phyloP scores from a whole-genome alignment of 1,140 invertebrate species.

The Rhagoletis pomonella region DNA sequence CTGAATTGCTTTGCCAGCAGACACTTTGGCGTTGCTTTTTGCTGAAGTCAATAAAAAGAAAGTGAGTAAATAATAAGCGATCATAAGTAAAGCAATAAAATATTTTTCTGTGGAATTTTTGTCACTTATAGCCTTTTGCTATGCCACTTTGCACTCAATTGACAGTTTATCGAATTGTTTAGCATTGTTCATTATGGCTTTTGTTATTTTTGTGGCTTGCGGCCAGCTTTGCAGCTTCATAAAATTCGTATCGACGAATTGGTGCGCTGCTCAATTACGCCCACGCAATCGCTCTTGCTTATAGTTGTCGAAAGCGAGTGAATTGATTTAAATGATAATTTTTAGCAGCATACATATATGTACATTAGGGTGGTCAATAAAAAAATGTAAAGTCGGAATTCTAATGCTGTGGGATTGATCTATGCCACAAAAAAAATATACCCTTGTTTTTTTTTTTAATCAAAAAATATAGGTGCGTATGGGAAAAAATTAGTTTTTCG shows the following conservation, averaged over 20 bases:
- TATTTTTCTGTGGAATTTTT: conserved; percentile 35
- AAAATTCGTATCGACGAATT: neutral
- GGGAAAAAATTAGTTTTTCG: too few relatives aligned
- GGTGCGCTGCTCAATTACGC: neutral
- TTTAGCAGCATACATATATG: too few relatives aligned
- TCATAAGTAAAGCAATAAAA: neutral
- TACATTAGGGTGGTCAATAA: too few relatives aligned
- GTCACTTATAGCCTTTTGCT: conserved; percentile 33
- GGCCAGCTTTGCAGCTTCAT: neutral
- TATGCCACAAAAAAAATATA: too few relatives aligned
- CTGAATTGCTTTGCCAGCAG: neutral
- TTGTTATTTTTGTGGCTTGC: neutral
- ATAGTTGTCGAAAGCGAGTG: neutral
- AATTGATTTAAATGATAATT: too few relatives aligned
- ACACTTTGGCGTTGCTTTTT: conserved; percentile 39
- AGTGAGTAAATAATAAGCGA: neutral
- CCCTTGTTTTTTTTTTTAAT: too few relatives aligned
- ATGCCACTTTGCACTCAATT: conserved; percentile 43
- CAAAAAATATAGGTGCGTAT: too few relatives aligned
- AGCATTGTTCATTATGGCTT: neutral
- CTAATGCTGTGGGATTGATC: too few relatives aligned
- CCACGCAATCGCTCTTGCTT: neutral
- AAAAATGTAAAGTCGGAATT: too few relatives aligned
- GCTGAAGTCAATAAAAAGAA: neutral
- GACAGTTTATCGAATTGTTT: neutral